Conservation (phyloP, 2,888 invertebrate species). For the Caenorhabditis plicata region DNA sequence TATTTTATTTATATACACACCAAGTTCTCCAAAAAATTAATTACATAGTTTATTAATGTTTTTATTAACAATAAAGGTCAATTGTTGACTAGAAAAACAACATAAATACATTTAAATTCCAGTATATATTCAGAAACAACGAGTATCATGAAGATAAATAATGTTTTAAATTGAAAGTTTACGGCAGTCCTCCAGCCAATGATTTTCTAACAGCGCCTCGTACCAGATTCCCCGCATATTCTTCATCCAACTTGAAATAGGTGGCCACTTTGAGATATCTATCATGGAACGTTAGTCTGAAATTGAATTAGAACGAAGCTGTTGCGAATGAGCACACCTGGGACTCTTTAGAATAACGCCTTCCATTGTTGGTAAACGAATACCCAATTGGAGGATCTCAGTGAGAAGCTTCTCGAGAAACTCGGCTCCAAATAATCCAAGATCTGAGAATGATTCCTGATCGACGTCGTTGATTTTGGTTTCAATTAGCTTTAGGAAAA, state of each 20-base stretch:
- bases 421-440: constrained; percentile 65
- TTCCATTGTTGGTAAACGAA: constrained; percentile 60
- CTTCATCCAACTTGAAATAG: constrained; percentile 64
- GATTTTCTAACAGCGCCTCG: constrained; percentile 62
- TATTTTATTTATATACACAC: too few relatives aligned
- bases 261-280: constrained; percentile 60
- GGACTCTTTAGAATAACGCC: constrained; percentile 63
- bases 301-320: background rate
- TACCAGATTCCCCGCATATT: constrained; percentile 58
- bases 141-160: too few relatives aligned
- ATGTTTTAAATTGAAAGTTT: background rate
- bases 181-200: constrained; percentile 19
- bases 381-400: constrained; percentile 63
- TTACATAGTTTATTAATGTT: too few relatives aligned
- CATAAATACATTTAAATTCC: too few relatives aligned
- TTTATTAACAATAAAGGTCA: too few relatives aligned
- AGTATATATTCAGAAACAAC: too few relatives aligned
- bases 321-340: constrained; percentile 37
- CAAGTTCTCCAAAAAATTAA: too few relatives aligned
- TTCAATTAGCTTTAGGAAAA: constrained; percentile 12
- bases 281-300: constrained; percentile 61
- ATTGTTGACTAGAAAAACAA: too few relatives aligned
- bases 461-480: constrained; percentile 59
- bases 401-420: constrained; percentile 63
- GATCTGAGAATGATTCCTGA: constrained; percentile 60